Conservation (phyloP, 2,888 invertebrate species). For the Calliphora vomitoria region DNA sequence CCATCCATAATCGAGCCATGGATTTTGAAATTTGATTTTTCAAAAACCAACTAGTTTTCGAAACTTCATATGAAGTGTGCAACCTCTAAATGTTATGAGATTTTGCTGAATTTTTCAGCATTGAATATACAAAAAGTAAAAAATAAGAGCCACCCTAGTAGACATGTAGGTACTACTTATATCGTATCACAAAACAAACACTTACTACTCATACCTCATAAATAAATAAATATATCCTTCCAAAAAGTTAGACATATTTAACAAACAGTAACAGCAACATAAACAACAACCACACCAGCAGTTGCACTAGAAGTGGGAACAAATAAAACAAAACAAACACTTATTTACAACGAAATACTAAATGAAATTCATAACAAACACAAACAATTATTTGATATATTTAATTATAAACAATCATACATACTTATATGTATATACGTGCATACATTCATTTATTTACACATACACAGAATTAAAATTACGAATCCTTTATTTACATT, state of each 20-base stretch:
- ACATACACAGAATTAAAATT: slow-evolving; percentile 10
- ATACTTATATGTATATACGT: background rate
- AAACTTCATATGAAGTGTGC: no score
- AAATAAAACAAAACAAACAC: slow-evolving; percentile 27
- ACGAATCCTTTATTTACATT: slow-evolving; percentile 25
- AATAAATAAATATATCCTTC: background rate
- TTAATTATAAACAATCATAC: slow-evolving; percentile 28
- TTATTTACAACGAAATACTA: background rate
- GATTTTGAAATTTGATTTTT: no score
- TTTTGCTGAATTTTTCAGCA: no score
- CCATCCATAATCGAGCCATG: no score
- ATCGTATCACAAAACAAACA: background rate
- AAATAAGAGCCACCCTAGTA: background rate
- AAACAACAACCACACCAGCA: background rate
- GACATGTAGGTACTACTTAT: background rate
- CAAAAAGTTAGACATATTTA: slow-evolving; percentile 20
- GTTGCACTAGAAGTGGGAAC: background rate
- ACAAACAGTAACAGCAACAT: background rate
- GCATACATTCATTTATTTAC: background rate
- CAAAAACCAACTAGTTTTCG: no score
- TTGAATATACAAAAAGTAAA: no score
- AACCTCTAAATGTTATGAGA: no score
- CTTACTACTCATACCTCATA: background rate
- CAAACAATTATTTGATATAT: slow-evolving; percentile 50
- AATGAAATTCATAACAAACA: slow-evolving; percentile 45